Evolutionary conservation across 2,797 vertebrate genomes (phyloP), one percentile per base, ranked within the genome.

Genomic region (Acanthurus leucopareius): DNA sequence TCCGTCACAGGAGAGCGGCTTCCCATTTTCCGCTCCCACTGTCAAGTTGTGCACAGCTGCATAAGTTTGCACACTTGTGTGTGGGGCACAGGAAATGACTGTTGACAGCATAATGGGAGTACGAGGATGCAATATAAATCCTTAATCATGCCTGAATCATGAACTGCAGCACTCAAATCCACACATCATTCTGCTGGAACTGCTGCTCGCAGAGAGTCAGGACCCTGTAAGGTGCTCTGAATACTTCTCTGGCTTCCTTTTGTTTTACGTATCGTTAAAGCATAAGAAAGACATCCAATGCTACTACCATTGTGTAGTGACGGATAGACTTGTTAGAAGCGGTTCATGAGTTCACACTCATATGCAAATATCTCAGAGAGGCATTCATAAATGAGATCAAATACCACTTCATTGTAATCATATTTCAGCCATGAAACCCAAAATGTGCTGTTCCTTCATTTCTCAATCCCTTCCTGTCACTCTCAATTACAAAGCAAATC

Each of bases 131-230:
- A 88, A 87, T 91, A 92, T 90, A 94, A 94, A 92, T 92, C 90
- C 91, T 92, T 93, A 90, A 93, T 94, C 92, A 92, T 83, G 91
- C 85, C 91, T 84, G 90, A 93, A 93, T 93, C 91, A 93, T 93
- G 90, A 92, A 91, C 86, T 88, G 84, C 79, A 87, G 84, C 87
- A 81, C 71, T 86, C 82, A 83, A 35, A 89, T 81, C 87, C 84
- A 89, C 88, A 83, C 85, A 83, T 87, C 88, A 85, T 86, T 79
- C 79, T 63, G 75, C 71, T 73, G 82, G 71, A 86, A 81, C 60
- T 65, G 42, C 71, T 75, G 56, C 82, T 45, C 22, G 68, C 75
- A 60, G 44, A 49, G 57, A 48, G 68, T 44, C 65, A 19, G 11
- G 70, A 69, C 66, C 66, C 51, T 35, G 52, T 32, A 20, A 47